Evolutionary conservation across 2,888 invertebrate species (phyloP).

Genomic region (Drosophila vallismaia): DNA sequence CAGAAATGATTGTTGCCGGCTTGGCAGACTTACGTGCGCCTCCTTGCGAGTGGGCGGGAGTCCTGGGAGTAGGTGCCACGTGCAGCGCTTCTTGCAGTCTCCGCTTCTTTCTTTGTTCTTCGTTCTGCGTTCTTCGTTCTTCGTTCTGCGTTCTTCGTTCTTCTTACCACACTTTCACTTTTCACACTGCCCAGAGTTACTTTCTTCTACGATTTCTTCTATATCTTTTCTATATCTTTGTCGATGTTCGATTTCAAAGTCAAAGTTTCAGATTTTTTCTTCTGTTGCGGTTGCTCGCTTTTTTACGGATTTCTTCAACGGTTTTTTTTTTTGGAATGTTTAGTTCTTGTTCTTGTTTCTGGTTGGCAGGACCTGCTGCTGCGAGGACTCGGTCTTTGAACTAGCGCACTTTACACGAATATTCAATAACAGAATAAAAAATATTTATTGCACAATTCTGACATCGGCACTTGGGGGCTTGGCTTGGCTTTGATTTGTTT

Average conservation of each 20-base stretch:
- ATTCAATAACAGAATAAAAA: not conserved
- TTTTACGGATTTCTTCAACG: not conserved
- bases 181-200: not conserved
- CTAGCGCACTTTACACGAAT: not conserved
- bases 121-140: too few species aligned
- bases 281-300: constrained; percentile 32
- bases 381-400: not conserved
- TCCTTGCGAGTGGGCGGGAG: not conserved
- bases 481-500: not conserved
- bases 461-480: not conserved
- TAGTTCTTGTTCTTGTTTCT: constrained; percentile 18
- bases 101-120: too few species aligned
- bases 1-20: not conserved
- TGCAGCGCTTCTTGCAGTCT: constrained; percentile 2
- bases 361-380: not conserved
- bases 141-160: too few species aligned
- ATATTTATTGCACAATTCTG: not conserved
- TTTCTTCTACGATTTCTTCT: not conserved
- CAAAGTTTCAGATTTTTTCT: constrained; percentile 20
- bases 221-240: too few species aligned
- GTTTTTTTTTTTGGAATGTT: not conserved
- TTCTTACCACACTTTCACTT: constrained; percentile 28
- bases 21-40: not conserved
- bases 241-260: too few species aligned
- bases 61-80: constrained; percentile 1